These are phyloP conservation scores for Ectobius pallidus DNA, from an alignment of 2,888 invertebrate species.

Conservation along the genomic window DNA sequence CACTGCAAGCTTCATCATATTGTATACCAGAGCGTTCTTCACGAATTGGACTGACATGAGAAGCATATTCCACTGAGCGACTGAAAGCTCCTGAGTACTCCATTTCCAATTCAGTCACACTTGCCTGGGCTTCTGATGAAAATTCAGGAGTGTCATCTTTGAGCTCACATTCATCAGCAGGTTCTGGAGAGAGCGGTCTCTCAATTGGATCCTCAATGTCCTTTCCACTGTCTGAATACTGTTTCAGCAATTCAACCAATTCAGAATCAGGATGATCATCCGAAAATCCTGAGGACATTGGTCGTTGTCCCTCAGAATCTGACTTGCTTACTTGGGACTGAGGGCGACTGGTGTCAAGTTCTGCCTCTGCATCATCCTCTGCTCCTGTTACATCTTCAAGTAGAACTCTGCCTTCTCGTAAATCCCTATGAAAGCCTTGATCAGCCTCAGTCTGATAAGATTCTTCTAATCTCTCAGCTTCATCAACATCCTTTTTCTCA, in stretches of 20 bases:
- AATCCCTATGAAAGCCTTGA: conserved; percentile 54
- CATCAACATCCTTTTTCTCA: conserved; percentile 57
- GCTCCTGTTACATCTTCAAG: conserved; percentile 46
- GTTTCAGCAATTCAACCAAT: conserved; percentile 53
- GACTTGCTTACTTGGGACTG: conserved; percentile 53
- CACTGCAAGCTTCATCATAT: conserved; percentile 36
- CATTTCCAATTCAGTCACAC: conserved; percentile 54
- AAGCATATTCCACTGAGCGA: conserved; percentile 46
- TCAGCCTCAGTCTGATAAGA: conserved; percentile 57
- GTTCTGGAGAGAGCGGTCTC: conserved; percentile 61
- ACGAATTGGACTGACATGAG: conserved; percentile 47
- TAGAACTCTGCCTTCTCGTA: conserved; percentile 53
- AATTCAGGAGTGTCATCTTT: conserved; percentile 54
- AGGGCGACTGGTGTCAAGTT: conserved; percentile 56
- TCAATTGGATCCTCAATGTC: conserved; percentile 58
- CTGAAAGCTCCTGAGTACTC: conserved; percentile 51
- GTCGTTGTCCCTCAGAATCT: conserved; percentile 52
- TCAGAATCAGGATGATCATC: conserved; percentile 56
- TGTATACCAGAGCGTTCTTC: conserved; percentile 44
- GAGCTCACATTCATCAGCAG: conserved; percentile 53
- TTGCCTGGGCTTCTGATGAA: conserved; percentile 53
- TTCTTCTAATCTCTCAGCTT: conserved; percentile 52
- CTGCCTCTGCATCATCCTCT: conserved; percentile 54
- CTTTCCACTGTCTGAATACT: conserved; percentile 51
- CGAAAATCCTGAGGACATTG: conserved; percentile 53